Evolutionary conservation across 1,140 invertebrate species (phyloP).

Genomic region (Brachystomella parvula): DNA sequence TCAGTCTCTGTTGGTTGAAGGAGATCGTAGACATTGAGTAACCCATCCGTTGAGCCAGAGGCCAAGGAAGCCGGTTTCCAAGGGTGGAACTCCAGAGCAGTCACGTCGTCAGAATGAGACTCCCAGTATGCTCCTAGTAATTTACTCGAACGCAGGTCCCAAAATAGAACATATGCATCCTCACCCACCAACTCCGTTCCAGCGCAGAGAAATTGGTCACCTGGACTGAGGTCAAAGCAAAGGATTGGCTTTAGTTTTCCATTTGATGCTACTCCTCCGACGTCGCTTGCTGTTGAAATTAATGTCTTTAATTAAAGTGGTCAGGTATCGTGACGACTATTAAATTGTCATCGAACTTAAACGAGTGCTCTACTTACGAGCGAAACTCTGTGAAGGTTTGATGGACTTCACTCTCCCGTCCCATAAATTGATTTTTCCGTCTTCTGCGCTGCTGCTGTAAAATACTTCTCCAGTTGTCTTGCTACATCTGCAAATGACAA

Average conservation of each 20-base stretch:
- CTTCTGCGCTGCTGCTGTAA: slow-evolving; percentile 25
- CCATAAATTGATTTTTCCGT: slow-evolving; percentile 31
- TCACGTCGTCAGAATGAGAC: slow-evolving; percentile 36
- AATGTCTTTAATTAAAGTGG: too few species aligned
- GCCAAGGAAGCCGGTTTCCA: slow-evolving; percentile 58
- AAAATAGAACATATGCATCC: slow-evolving; percentile 71
- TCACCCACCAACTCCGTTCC: slow-evolving; percentile 61
- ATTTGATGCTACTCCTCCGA: slow-evolving; percentile 2
- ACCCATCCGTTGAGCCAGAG: slow-evolving; percentile 70
- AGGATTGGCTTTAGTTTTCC: slow-evolving; percentile 52
- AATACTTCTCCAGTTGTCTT: slow-evolving; percentile 18
- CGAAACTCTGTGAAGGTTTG: slow-evolving; percentile 29
- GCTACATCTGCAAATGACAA: slow-evolving; percentile 29
- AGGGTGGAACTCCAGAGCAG: slow-evolving; percentile 58
- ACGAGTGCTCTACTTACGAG: slow-evolving; percentile 19
- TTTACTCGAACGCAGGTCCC: slow-evolving; percentile 61
- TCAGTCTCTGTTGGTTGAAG: slow-evolving; percentile 66
- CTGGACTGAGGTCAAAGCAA: slow-evolving; percentile 66
- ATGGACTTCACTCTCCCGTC: slow-evolving; percentile 14
- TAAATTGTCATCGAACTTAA: too few species aligned
- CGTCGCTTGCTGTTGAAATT: neutral
- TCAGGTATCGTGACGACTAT: too few species aligned
- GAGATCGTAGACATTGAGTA: slow-evolving; percentile 79
- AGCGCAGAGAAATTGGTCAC: slow-evolving; percentile 62
- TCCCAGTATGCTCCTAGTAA: slow-evolving; percentile 70